A percentile compares a stretch with the other conserved stretches of the same genome.
Evolutionary conservation across 2,888 invertebrate genomes (phyloP).

Genomic region (Hyalella azteca): DNA sequence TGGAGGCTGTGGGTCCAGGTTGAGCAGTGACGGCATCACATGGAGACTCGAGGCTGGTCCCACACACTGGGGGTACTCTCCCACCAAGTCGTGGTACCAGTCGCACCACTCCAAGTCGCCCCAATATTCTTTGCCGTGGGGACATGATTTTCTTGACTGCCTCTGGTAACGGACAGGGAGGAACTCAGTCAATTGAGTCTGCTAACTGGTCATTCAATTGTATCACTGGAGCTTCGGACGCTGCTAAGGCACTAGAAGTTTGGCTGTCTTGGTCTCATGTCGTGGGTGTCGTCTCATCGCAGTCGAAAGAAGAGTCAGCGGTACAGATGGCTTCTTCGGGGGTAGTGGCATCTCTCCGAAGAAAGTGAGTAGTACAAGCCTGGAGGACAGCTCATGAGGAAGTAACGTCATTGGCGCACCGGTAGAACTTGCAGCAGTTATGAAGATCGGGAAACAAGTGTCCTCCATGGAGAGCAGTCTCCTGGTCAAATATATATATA

Average conservation of each 20-base stretch:
- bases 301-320: background rate
- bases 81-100: too few species aligned
- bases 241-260: background rate
- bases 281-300: background rate
- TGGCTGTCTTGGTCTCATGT: background rate
- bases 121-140: conserved; percentile 11
- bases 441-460: background rate
- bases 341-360: background rate
- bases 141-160: conserved; percentile 16
- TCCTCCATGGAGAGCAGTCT: background rate
- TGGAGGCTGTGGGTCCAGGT: background rate
- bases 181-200: background rate
- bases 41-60: background rate
- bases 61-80: background rate
- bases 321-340: background rate
- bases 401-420: background rate
- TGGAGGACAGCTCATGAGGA: background rate
- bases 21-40: background rate
- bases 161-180: conserved; percentile 6
- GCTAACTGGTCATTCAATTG: background rate
- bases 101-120: background rate
- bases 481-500: background rate
- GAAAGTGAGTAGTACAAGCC: background rate
- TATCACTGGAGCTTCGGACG: background rate
- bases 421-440: background rate